Base-by-base conservation (phyloP, 2,797 vertebrate species). In the Phataginus tricuspis region DNA sequence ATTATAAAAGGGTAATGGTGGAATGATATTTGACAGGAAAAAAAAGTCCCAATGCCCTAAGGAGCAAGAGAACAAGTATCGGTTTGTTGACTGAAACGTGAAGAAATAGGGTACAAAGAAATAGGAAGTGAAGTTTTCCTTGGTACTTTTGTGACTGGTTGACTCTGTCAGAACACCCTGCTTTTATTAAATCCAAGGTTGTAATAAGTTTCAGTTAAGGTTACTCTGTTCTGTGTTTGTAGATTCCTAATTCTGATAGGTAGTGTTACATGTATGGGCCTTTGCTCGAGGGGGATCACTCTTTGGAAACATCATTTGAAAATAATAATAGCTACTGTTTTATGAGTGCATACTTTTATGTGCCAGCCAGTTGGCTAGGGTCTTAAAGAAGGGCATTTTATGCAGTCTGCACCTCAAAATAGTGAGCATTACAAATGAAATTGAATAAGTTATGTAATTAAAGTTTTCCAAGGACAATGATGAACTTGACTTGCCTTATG, bases 51-150 rank as follows among this genome's bases (percentile, higher is more conserved):
- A 18, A 55, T 21, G 21, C 21, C 12, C 29, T 31, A 39, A 86
- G 64, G 51, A 93, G 21, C 51, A 63, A 77, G 64, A 90, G 39
- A 90, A 92, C 19, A 51, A 57, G 29, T 93, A 25, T 79, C 91
- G 29, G 55, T 74, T 83, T 83, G 77, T 95, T 83, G 37, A 57
- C 80, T 90, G 42, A 94, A 34, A 37, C 86, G 42, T 89, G 69
- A 69, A 93, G 49, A 96, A 80, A 45, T 75, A 93, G 39, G 12
- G 16, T 85, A 12, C 15, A 29, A 75, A 61, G 27, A 80, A 80
- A 23, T 68, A 82, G 74, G 74, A 92, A 96, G 31, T 78, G 42
- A 95, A 86, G 37, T 78, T 86, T 96, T 95, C 23, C 55, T 82
- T 90, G 55, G 34, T 90, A 63, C 14, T 96, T 86, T 77, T 77